A percentile compares a stretch with the other conserved stretches of the same genome.
Evolutionary conservation across 2,797 vertebrate species (phyloP).

Genomic region (Trachurus trachurus): DNA sequence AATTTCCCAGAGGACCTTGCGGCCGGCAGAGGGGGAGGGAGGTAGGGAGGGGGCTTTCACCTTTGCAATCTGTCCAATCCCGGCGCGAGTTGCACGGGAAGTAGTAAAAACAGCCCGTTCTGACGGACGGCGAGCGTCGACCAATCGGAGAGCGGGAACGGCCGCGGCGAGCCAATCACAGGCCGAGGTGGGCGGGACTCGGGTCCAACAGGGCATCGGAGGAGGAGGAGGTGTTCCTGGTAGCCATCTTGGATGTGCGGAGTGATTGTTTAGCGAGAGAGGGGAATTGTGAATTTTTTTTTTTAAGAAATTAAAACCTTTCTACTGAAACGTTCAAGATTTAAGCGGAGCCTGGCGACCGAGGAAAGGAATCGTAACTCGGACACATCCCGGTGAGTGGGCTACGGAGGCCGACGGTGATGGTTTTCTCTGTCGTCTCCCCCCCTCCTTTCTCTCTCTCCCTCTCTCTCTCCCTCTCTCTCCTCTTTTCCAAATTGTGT

Average conservation of each 20-base stretch:
- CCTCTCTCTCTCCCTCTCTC: conserved; percentile 53
- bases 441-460: conserved; percentile 7
- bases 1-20: conserved; percentile 40
- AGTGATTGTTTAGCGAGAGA: conserved; percentile 88
- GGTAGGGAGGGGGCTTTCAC: conserved; percentile 62
- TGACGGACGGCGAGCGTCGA: conserved; percentile 18
- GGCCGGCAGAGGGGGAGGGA: too few relatives aligned
- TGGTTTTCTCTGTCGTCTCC: conserved; percentile 44
- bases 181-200: conserved; percentile 65
- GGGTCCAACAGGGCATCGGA: conserved; percentile 72
- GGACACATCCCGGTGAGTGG: conserved; percentile 82
- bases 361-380: conserved; percentile 62
- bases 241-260: conserved; percentile 89
- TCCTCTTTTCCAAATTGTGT: conserved; percentile 64
- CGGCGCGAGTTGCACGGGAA: conserved; percentile 67
- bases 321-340: conserved; percentile 49
- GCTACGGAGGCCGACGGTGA: conserved; percentile 8
- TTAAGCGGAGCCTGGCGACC: conserved; percentile 47
- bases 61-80: conserved; percentile 77
- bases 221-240: conserved; percentile 89
- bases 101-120: conserved; percentile 57
- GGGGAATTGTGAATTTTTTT: conserved; percentile 81
- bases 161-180: conserved; percentile 64
- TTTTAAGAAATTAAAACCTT: conserved; percentile 63
- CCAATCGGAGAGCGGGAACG: conserved; percentile 57